A percentile compares a stretch with the other conserved stretches of the same genome.
Evolutionary conservation across 2,797 vertebrate genomes (phyloP).

Genomic region (Sorex maritimensis): DNA sequence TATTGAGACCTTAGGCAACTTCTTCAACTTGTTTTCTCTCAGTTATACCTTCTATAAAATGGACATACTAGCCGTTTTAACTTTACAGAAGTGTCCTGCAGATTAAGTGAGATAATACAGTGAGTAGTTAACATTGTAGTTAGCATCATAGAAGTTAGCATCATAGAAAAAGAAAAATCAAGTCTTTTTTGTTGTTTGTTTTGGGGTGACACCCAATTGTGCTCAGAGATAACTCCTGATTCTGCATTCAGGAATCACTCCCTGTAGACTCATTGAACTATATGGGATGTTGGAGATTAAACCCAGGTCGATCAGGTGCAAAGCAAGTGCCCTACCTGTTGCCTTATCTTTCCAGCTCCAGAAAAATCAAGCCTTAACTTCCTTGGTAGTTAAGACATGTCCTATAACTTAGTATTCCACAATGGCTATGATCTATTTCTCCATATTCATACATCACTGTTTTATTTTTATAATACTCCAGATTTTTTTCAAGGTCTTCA

Average conservation of each 20-base stretch:
- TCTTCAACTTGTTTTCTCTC: background rate
- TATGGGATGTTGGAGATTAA: too few species aligned
- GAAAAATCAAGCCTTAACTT: background rate
- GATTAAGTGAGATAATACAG: background rate
- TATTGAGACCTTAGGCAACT: conserved; percentile 26
- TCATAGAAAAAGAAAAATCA: background rate
- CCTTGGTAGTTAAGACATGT: background rate
- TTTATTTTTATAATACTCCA: background rate
- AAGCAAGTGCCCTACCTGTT: too few species aligned
- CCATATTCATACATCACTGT: background rate
- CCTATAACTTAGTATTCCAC: background rate
- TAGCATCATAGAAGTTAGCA: background rate
- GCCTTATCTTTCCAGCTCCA: too few species aligned
- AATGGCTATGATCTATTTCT: background rate
- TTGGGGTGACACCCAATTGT: too few species aligned
- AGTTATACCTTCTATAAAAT: background rate
- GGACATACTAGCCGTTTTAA: background rate
- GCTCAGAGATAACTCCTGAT: too few species aligned
- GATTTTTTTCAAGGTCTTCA: background rate
- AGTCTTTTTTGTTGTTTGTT: background rate
- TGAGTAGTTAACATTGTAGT: background rate
- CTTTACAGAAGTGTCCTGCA: background rate
- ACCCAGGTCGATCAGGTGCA: too few species aligned
- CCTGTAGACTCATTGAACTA: too few species aligned
- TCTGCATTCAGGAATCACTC: too few species aligned